phyloP scores from a whole-genome alignment of 2,888 invertebrate genomes.

The Campoplex capitator region DNA sequence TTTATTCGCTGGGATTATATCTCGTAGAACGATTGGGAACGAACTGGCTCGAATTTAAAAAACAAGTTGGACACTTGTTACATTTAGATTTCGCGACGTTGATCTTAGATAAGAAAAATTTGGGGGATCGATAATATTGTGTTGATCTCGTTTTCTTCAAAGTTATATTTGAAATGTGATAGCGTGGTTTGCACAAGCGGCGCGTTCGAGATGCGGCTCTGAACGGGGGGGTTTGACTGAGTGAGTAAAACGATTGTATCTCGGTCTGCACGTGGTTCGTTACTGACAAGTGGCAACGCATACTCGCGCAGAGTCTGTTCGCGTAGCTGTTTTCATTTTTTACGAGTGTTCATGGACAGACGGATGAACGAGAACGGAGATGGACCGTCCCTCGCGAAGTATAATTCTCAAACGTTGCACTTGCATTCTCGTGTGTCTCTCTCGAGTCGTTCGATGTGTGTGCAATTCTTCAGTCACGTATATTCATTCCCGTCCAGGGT shows the following conservation, averaged over 20 bases:
- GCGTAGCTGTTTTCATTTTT: slow-evolving; percentile 10
- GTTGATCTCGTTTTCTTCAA: background rate
- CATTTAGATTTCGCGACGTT: background rate
- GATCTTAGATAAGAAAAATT: background rate
- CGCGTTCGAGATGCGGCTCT: background rate
- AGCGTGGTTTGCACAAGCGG: background rate
- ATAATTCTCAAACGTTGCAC: slow-evolving; percentile 56
- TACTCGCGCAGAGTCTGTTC: slow-evolving; percentile 9
- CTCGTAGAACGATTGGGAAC: background rate
- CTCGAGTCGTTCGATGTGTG: slow-evolving; percentile 13
- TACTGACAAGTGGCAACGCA: slow-evolving; percentile 59
- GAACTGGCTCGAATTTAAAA: background rate
- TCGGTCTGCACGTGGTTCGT: slow-evolving; percentile 55
- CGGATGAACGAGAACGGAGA: background rate
- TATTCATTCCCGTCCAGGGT: slow-evolving; percentile 15
- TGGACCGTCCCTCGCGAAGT: slow-evolving; percentile 10
- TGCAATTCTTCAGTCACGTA: slow-evolving; percentile 48
- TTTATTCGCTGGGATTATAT: background rate
- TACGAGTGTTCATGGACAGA: slow-evolving; percentile 21
- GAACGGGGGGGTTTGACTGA: background rate
- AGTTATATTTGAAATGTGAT: background rate
- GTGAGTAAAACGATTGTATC: slow-evolving; percentile 1
- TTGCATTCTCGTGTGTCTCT: slow-evolving; percentile 5
- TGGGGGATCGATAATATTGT: background rate
- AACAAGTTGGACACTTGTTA: slow-evolving; percentile 16